Evolutionary conservation across 1,140 invertebrate genomes (phyloP), one percentile per base, ranked within the genome.

Genomic region (Amphibalanus amphitrite): DNA sequence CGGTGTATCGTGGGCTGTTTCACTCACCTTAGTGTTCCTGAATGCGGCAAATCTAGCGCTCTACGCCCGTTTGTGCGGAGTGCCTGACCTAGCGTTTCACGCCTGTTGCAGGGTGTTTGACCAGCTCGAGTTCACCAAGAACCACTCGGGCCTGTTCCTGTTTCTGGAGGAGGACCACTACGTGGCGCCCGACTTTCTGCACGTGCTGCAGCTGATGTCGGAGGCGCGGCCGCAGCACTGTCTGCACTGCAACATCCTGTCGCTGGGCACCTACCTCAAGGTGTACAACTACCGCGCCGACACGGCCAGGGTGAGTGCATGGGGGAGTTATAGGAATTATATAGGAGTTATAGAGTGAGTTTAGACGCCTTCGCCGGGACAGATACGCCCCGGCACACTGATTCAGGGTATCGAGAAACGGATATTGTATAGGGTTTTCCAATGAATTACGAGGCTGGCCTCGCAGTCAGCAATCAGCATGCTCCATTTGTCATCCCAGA

Each of bases 121-220:
- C 76, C 79, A 79, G 25, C 77, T 86, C 26, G 74, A 80, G 69
- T 77, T 83, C 20, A 81, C 81, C 69, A 73, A 69, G 26, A 78
- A 79, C 73, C 77, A 80, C 74, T 59, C 79, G 85, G 89, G 90
- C 70, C 80, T 90, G 77, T 89, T 96, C 20, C 81, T 98, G 28
- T 93, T 98, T 76, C 83, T 98, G n/a, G 97, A 98, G 82, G 97
- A 99, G 80, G 96, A 99, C 81, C 96, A 98, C 78, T 98, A 95
- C 81, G 90, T 98, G 0, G 89, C 93, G 28, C 92, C 95, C 78
- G 97, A 98, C 81, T 94, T 97, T 77, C 84, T 99, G 10, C 88
- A 95, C 78, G 86, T 96, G 73, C 83, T 98, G 29, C 83, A 86
- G 74, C 82, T 93, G 38, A 89, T 94, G 84, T 85, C 91, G 72